Percentiles rank a stretch among this genome's conserved stretches.
phyloP scores from a whole-genome alignment of 2,797 vertebrate species.

The Pampus argenteus region DNA sequence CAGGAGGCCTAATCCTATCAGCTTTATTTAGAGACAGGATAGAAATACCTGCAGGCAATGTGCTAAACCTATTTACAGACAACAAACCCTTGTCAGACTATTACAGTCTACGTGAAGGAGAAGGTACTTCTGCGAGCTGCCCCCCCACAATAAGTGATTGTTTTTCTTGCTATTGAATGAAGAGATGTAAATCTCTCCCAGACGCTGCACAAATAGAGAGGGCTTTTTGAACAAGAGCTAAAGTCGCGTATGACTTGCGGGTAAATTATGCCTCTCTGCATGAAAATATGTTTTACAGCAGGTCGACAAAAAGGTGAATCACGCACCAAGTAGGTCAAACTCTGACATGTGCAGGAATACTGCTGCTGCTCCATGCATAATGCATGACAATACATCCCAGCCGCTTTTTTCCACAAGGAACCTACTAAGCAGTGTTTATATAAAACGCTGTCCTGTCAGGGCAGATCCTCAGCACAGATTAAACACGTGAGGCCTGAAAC shows the following conservation, averaged over 20 bases:
- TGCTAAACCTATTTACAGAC: constrained; percentile 72
- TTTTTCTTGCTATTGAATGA: constrained; percentile 16
- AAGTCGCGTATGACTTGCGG: constrained; percentile 1
- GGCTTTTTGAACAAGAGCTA: neutral
- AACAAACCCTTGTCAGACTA: constrained; percentile 64
- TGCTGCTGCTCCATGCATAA: constrained; percentile 58
- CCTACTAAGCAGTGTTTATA: constrained; percentile 45
- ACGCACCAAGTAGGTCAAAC: constrained; percentile 52
- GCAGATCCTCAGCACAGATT: constrained; percentile 54
- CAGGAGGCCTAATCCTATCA: constrained; percentile 82
- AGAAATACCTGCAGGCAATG: constrained; percentile 72
- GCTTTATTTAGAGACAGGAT: constrained; percentile 76
- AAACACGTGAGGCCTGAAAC: constrained; percentile 39
- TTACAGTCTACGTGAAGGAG: constrained; percentile 31
- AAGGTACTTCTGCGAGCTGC: constrained; percentile 24
- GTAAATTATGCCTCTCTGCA: constrained; percentile 3
- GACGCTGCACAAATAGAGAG: constrained; percentile 4
- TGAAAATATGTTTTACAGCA: constrained; percentile 23
- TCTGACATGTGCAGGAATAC: constrained; percentile 23
- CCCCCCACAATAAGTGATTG: neutral
- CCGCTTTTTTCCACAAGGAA: constrained; percentile 26
- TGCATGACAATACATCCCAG: constrained; percentile 39
- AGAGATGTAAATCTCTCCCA: neutral
- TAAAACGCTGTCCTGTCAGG: constrained; percentile 40
- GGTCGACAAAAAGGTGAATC: neutral